Conservation (phyloP, 2,113 vertebrate species). For the Serilophus lunatus region DNA sequence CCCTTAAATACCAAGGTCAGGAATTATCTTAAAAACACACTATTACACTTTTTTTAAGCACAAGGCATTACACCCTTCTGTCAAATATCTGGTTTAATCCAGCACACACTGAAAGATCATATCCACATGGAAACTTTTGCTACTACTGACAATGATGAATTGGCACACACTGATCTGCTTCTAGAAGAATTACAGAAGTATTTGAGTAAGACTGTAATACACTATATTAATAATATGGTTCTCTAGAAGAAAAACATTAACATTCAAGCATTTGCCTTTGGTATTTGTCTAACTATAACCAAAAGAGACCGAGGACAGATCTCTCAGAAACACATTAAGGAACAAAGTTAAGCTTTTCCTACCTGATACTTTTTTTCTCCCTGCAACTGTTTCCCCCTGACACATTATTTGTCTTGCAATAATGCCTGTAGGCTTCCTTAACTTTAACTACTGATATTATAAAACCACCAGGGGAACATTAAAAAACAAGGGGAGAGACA, state of each 20-base stretch:
- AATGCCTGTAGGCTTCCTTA: not conserved
- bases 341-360: not conserved
- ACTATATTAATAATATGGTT: not conserved
- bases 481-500: not conserved
- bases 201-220: not conserved
- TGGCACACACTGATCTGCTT: not conserved
- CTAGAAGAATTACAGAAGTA: not conserved
- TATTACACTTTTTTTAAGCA: not conserved
- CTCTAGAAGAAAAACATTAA: not conserved
- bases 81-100: not conserved
- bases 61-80: not conserved
- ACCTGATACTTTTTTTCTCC: not conserved
- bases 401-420: not conserved
- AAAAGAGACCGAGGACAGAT: not conserved
- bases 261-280: not conserved
- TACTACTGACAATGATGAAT: not conserved
- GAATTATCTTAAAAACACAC: not conserved
- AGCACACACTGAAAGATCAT: not conserved
- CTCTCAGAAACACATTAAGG: not conserved
- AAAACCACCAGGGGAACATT: not conserved
- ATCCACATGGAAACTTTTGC: not conserved
- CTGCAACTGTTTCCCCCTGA: not conserved
- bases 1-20: not conserved
- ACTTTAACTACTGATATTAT: not conserved
- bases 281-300: not conserved